These are phyloP conservation scores for Leptura quadrifasciata DNA, from an alignment of 2,888 invertebrate species.

Conservation along the genomic window DNA sequence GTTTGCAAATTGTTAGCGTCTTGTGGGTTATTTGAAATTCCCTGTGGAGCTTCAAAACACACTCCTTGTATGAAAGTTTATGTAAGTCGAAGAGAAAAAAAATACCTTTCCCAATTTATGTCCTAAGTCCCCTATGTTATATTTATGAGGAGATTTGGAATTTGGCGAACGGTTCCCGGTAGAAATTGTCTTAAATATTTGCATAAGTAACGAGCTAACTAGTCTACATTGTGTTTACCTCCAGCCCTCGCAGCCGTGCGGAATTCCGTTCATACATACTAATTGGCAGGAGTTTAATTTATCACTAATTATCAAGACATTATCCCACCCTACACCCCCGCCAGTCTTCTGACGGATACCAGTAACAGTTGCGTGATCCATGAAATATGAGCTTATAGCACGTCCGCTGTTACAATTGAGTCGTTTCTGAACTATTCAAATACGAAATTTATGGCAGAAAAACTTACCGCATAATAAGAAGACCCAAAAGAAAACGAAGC, in stretches of 20 bases:
- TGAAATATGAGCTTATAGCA: conserved; percentile 55
- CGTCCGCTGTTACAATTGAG: conserved; percentile 48
- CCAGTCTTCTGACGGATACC: conserved; percentile 41
- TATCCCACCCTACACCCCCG: conserved; percentile 47
- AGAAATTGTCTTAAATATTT: conserved; percentile 33
- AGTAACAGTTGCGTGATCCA: conserved; percentile 55
- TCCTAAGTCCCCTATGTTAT: conserved; percentile 52
- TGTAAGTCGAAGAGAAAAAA: conserved; percentile 37
- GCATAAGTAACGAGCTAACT: conserved; percentile 29
- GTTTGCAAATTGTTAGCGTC: conserved; percentile 50
- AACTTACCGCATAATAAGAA: conserved; percentile 67
- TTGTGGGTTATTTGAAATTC: conserved; percentile 47
- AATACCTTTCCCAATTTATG: conserved; percentile 44
- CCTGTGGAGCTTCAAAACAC: conserved; percentile 41
- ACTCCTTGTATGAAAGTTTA: conserved; percentile 35
- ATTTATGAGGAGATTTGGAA: conserved; percentile 58
- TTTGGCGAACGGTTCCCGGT: conserved; percentile 36
- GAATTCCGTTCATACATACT: conserved; percentile 47
- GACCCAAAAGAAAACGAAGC: conserved; percentile 64
- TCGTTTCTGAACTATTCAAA: conserved; percentile 42
- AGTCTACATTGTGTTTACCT: conserved; percentile 26
- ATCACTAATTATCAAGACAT: conserved; percentile 60
- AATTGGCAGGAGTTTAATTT: conserved; percentile 58
- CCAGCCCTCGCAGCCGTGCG: conserved; percentile 24
- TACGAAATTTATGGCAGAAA: neutral